These are phyloP conservation scores for Lacerta bilineata DNA, from an alignment of 2,797 vertebrate species.

Conservation along the genomic window DNA sequence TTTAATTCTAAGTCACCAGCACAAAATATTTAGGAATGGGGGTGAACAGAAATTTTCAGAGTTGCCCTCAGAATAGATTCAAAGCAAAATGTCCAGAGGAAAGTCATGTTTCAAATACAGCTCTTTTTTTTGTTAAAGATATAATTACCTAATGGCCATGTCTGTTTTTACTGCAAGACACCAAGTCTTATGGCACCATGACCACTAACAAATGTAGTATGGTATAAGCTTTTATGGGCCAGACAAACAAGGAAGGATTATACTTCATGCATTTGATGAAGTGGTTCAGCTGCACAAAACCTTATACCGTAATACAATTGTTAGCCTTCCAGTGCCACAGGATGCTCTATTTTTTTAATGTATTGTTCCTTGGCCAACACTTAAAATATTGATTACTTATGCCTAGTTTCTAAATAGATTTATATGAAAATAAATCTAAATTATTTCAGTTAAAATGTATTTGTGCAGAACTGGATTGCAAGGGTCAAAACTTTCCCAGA, in stretches of 20 bases:
- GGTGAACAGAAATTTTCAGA: neutral
- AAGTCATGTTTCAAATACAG: neutral
- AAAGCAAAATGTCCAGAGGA: neutral
- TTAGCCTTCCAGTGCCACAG: neutral
- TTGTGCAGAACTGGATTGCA: neutral
- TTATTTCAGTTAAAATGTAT: neutral
- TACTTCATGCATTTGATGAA: neutral
- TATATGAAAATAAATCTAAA: neutral
- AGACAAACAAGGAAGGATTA: neutral
- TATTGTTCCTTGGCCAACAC: neutral
- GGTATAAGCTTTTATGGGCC: neutral
- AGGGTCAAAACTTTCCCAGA: neutral
- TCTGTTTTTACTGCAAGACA: neutral
- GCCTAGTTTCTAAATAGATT: neutral
- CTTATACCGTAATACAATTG: neutral
- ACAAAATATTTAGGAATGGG: neutral
- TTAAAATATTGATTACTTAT: neutral
- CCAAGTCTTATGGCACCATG: neutral
- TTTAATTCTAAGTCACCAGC: neutral
- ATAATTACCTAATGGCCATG: neutral
- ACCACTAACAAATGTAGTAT: neutral
- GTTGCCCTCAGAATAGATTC: neutral
- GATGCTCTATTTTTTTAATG: neutral
- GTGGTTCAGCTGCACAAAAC: neutral
- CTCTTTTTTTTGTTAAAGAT: neutral